Percentiles rank a stretch among this genome's conserved stretches.
phyloP scores from a whole-genome alignment of 2,113 vertebrate species.

The Thinocorus orbignyianus region DNA sequence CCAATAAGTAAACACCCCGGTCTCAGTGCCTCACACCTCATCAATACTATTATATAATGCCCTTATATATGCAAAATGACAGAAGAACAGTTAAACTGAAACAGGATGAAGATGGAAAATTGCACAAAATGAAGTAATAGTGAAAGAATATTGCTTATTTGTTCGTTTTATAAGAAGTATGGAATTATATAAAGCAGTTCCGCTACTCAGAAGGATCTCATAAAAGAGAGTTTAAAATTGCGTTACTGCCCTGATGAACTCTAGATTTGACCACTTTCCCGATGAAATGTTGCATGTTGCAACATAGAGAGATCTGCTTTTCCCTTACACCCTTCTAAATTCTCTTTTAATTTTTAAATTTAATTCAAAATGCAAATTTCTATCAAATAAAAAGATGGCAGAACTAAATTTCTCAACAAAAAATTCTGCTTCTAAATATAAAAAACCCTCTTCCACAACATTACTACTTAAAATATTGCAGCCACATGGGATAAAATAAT shows the following conservation, averaged over 20 bases:
- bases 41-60: conserved; percentile 21
- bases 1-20: conserved; percentile 20
- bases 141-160: conserved; percentile 21
- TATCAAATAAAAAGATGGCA: neutral
- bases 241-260: neutral
- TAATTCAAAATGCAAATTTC: neutral
- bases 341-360: neutral
- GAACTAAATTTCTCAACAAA: neutral
- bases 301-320: neutral
- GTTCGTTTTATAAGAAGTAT: neutral
- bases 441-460: neutral
- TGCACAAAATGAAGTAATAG: conserved; percentile 3
- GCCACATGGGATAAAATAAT: neutral
- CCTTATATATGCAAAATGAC: conserved; percentile 1
- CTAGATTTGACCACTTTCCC: neutral
- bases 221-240: neutral
- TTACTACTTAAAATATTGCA: neutral
- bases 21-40: conserved; percentile 31
- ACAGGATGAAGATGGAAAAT: conserved; percentile 2
- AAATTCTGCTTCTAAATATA: neutral
- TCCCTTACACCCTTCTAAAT: neutral
- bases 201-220: neutral
- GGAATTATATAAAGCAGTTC: conserved; percentile 11
- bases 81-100: conserved; percentile 28
- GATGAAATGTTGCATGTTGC: neutral